Evolutionary conservation across 1,140 invertebrate genomes (phyloP), one percentile per base, ranked within the genome.

Genomic region (Rhyzopertha dominica): DNA sequence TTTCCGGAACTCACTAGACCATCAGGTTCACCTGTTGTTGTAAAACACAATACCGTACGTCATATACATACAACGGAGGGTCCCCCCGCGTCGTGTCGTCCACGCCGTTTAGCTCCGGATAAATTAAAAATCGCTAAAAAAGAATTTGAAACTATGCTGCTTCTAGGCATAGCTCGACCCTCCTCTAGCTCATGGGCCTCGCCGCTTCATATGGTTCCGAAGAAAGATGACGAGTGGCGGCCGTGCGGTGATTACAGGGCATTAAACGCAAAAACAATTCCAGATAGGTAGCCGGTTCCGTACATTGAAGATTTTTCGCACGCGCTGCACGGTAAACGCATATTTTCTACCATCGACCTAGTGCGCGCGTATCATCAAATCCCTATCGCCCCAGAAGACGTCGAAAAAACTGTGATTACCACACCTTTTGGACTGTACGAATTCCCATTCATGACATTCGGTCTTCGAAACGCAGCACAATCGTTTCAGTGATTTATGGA

Each of bases 181-280:
- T 63, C 59, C 5, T 50, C 44, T 12, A 53, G 50, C 22, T 39
- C 43, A 2, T 77, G 71, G 72, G 56, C 69, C 0, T 61, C 59
- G 8, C 67, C 71, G 4, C 40, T 74, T 5, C 66, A 73, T 34
- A 41, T 75, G 26, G 66, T 68, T 0, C 51, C 51, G 1, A 75
- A 76, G 48, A 44, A 49, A 26, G 52, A 64, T 43, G 69, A 65
- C 1, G 42, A 53, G 0, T 66, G 58, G 50, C 45, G 74, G 18
- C 64, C 66, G 4, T 71, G 68, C 49, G 67, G 71, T 0, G 73
- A 76, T 53, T 77, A 71, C 43, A 49, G 67, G 4, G 24, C 36
- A 12, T 43, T 76, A 0, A 77, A 77, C 49, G 28, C 51, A 1
- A 16, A 59, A 4, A 74, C 69, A 4, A 41, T 58, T 62, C 53